Evolutionary conservation across 2,113 vertebrate genomes (phyloP).

Genomic region (Gymnocephalus cernua): DNA sequence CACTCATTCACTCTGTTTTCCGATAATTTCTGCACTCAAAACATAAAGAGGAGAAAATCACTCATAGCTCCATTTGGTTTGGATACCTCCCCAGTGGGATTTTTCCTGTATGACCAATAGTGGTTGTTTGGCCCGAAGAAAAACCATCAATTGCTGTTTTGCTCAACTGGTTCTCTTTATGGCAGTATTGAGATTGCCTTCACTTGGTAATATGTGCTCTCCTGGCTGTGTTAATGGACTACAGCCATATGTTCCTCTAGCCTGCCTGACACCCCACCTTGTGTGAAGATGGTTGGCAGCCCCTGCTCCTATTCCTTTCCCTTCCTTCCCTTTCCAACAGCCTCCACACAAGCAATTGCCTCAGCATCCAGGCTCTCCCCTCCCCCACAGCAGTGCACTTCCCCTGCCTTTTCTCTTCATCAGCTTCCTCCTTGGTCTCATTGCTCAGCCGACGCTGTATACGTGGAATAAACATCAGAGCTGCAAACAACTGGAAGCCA

Average conservation of each 20-base stretch:
- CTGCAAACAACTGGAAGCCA: constrained; percentile 59
- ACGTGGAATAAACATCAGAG: constrained; percentile 51
- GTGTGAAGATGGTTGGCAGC: constrained; percentile 74
- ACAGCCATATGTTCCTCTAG: constrained; percentile 72
- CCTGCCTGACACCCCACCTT: constrained; percentile 73
- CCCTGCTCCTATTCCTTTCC: constrained; percentile 46
- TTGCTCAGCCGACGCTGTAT: constrained; percentile 38
- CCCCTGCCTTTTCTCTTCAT: constrained; percentile 66
- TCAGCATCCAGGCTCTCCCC: constrained; percentile 71
- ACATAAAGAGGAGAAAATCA: constrained; percentile 20
- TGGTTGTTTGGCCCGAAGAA: constrained; percentile 53
- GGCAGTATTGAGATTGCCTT: constrained; percentile 51
- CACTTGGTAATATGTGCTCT: constrained; percentile 67
- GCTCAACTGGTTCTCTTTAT: constrained; percentile 56
- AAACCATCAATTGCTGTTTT: constrained; percentile 66
- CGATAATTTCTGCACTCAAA: constrained; percentile 29
- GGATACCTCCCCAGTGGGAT: constrained; percentile 14
- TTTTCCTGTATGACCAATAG: constrained; percentile 38
- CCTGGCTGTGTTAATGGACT: constrained; percentile 70
- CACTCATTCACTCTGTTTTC: constrained; percentile 34
- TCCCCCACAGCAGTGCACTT: constrained; percentile 69
- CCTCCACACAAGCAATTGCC: constrained; percentile 66
- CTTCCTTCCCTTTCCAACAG: constrained; percentile 63
- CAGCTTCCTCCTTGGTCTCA: constrained; percentile 59
- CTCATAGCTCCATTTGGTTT: constrained; percentile 13